phyloP scores from a whole-genome alignment of 2,113 vertebrate genomes.

The Gavialis gangeticus region DNA sequence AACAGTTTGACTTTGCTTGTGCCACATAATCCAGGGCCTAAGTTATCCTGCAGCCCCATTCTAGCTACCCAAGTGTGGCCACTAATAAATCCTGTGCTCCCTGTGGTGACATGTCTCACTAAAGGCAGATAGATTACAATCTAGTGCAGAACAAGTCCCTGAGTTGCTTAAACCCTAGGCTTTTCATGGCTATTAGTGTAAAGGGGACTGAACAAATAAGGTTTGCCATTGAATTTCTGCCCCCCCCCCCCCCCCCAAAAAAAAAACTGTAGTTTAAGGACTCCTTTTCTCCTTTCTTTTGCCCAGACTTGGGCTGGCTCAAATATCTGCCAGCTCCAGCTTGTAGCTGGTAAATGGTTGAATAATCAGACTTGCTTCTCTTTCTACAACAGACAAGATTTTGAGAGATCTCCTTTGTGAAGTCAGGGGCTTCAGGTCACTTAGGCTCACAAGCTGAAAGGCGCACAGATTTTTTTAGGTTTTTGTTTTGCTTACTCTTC shows the following conservation, averaged over 20 bases:
- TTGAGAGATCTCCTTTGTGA: not conserved
- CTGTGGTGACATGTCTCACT: not conserved
- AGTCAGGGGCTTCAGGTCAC: not conserved
- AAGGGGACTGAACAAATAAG: not conserved
- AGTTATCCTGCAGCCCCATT: not conserved
- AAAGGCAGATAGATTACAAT: not conserved
- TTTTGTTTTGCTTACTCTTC: not conserved
- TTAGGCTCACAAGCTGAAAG: not conserved
- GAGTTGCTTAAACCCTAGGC: not conserved
- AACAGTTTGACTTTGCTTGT: not conserved
- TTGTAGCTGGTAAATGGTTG: not conserved
- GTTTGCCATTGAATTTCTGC: not conserved
- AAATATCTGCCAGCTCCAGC: not conserved
- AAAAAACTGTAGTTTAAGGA: not conserved
- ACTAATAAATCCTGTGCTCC: not conserved
- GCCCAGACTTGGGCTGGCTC: not conserved
- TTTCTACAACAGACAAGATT: not conserved
- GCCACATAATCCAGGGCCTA: not conserved
- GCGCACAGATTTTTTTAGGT: not conserved
- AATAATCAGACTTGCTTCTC: not conserved
- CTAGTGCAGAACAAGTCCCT: not conserved
- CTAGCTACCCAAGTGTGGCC: not conserved
- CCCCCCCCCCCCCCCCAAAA: not conserved
- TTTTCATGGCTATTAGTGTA: not conserved
- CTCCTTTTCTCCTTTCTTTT: not conserved